Conservation (phyloP, 2,797 vertebrate species). For the Melopsittacus undulatus region DNA sequence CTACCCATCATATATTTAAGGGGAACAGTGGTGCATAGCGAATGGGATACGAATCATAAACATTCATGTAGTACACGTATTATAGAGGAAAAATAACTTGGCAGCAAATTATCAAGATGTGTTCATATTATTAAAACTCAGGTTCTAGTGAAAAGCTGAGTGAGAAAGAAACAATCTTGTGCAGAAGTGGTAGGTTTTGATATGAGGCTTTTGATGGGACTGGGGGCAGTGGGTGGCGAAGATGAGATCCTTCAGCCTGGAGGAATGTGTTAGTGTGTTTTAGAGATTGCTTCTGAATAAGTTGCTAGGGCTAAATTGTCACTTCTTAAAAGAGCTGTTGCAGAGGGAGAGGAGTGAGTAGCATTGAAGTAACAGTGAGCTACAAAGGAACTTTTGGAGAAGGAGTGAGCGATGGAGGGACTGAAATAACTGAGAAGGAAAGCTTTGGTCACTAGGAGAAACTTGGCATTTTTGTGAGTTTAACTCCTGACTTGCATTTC, state of each 20-base stretch:
- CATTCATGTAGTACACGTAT: not conserved
- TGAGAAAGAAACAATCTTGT: no score
- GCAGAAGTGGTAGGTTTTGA: not conserved
- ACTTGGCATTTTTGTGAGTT: not conserved
- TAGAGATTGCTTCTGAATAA: not conserved
- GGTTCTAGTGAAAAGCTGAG: not conserved
- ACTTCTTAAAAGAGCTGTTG: not conserved
- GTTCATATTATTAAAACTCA: not conserved
- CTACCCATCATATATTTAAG: not conserved
- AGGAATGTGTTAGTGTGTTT: accelerated
- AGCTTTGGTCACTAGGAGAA: not conserved
- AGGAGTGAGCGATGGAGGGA: not conserved
- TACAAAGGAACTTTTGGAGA: not conserved
- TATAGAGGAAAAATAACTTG: not conserved
- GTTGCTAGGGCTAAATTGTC: not conserved
- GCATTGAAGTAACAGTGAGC: not conserved
- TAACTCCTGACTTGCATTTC: not conserved
- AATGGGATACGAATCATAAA: not conserved
- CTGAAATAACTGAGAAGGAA: not conserved
- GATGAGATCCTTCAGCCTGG: not conserved
- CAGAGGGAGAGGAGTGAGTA: not conserved
- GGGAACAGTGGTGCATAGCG: not conserved
- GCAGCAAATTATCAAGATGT: not conserved
- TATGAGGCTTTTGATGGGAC: not conserved
- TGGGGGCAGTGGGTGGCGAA: not conserved